A percentile compares a stretch with the other conserved stretches of the same genome.
These are phyloP conservation scores for Priocnemis perturbator DNA, from an alignment of 2,888 invertebrate genomes.

Conservation along the genomic window DNA sequence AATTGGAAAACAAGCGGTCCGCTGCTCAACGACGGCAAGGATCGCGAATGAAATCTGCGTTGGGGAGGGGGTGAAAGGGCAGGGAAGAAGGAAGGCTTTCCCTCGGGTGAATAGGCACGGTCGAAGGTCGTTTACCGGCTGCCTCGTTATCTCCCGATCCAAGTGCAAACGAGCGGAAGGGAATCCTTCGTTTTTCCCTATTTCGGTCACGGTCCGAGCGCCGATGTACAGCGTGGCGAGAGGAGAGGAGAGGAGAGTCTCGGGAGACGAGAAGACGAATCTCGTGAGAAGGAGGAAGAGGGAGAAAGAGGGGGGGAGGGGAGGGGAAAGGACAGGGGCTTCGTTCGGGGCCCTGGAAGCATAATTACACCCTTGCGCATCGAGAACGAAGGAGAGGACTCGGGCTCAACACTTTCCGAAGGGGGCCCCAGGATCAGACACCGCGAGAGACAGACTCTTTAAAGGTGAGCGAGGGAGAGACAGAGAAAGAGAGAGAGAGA, in stretches of 20 bases:
- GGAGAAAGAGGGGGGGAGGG: not conserved
- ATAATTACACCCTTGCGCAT: slow-evolving; percentile 57
- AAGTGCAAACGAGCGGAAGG: slow-evolving; percentile 58
- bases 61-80: not conserved
- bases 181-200: slow-evolving; percentile 53
- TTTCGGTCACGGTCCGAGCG: slow-evolving; percentile 45
- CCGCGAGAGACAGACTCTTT: slow-evolving; percentile 10
- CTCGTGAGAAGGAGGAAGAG: slow-evolving; percentile 4
- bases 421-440: slow-evolving; percentile 37
- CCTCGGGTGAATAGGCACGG: slow-evolving; percentile 15
- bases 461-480: slow-evolving; percentile 23
- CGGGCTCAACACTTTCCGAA: slow-evolving; percentile 48
- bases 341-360: slow-evolving; percentile 32
- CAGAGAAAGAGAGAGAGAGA: not conserved
- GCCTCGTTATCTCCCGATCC: slow-evolving; percentile 57
- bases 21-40: not conserved
- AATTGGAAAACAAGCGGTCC: not conserved
- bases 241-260: slow-evolving; percentile 17
- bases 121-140: slow-evolving; percentile 53
- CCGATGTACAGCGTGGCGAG: slow-evolving; percentile 33
- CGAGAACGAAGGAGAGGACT: slow-evolving; percentile 14
- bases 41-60: no score
- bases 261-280: slow-evolving; percentile 8
- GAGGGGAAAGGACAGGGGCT: not conserved
- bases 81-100: slow-evolving; percentile 3